These are phyloP conservation scores for Serranus cabrilla DNA, from an alignment of 2,797 vertebrate genomes.

Conservation along the genomic window DNA sequence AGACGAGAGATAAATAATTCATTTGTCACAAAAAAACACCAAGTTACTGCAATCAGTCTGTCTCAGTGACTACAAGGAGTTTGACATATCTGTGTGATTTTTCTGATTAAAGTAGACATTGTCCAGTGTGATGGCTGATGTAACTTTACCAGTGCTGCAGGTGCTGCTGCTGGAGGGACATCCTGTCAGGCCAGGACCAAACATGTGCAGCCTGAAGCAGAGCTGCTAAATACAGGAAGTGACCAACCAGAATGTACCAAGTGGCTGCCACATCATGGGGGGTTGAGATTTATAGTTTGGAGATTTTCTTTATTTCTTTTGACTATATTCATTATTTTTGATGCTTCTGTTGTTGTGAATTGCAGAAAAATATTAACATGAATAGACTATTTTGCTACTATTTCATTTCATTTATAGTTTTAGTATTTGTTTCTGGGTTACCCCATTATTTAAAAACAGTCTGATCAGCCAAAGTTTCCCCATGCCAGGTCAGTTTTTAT, in stretches of 20 bases:
- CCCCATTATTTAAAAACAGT: neutral
- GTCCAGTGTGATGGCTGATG: neutral
- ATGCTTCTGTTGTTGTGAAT: neutral
- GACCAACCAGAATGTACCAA: neutral
- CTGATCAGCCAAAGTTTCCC: neutral
- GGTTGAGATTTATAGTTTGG: neutral
- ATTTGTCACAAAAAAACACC: neutral
- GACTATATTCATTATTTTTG: neutral
- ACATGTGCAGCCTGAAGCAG: neutral
- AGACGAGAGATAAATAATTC: slow-evolving; percentile 42
- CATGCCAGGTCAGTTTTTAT: neutral
- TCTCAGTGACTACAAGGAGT: neutral
- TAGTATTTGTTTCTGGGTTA: neutral
- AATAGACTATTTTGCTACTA: neutral
- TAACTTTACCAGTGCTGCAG: neutral
- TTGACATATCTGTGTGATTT: too few species aligned
- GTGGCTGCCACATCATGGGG: neutral
- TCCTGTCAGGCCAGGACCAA: neutral
- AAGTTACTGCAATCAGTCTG: slow-evolving; percentile 3
- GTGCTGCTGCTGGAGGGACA: neutral
- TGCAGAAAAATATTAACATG: neutral
- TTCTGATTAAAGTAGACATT: too few species aligned
- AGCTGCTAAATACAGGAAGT: neutral
- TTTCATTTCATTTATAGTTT: neutral
- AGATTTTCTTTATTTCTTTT: neutral